Base-by-base conservation (phyloP, 2,888 invertebrate genomes). In the Thereva unica region DNA sequence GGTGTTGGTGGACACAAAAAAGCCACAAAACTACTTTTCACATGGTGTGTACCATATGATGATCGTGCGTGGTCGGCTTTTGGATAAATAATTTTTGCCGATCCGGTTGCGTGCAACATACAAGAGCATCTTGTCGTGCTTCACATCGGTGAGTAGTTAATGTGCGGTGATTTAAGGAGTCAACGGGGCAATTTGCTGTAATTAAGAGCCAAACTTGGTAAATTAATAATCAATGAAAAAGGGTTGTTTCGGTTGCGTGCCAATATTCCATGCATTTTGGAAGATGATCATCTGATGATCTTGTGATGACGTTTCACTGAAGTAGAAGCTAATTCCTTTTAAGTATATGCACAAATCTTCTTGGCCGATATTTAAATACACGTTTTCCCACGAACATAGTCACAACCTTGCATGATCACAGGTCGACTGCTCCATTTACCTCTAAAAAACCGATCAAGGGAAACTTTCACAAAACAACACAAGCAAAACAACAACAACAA, bases 161-260 rank as follows among this genome's bases (percentile, higher is more conserved):
- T 64, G 50, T 23, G 23, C 23, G 23, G 53, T 64, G 64, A 64
- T 64, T 64, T 64, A 64, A 64, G 64, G 53, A 64, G 64, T 64
- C 64, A 64, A 64, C 53, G 45, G 53, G 38, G 44, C 49, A 64
- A 64, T 64, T 64, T 64, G 53, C 53, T 53, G 64, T 53, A 64
- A 64, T 64, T 64, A 64, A 64, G 64, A 64, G 53, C 44, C 34
- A 37, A 64, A 10, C 53, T 45, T 7, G 10, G 23, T 38, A 10
- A 53, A 42, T 12, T 42, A 42, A 42, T 61, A 12, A 53, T 37
- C 53, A 64, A 37, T 42, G 6, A 41, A 37, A 37, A 40, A 23
- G 23, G 23, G 23, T 23, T 23, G 23, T 2, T 23, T 23, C 23
- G 53, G 64, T 64, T 64, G 64, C 64, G 64, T 64, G 64, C 38